A percentile compares a stretch with the other conserved stretches of the same genome.
These are phyloP conservation scores for Dicrostonyx torquatus DNA, from an alignment of 2,797 vertebrate species.

Conservation along the genomic window DNA sequence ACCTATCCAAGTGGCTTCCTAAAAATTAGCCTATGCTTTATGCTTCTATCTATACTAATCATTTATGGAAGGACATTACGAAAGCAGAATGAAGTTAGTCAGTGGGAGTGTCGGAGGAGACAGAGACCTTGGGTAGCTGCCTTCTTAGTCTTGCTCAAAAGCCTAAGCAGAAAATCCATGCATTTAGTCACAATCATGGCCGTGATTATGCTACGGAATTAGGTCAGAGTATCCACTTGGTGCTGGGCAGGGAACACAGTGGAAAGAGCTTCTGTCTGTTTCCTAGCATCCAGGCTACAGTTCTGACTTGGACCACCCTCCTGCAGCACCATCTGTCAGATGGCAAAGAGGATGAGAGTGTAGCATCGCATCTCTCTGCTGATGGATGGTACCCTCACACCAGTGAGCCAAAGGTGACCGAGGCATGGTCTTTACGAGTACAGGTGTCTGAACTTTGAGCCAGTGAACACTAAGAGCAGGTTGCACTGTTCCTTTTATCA, in stretches of 20 bases:
- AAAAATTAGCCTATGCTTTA: neutral
- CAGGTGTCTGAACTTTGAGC: constrained; percentile 4
- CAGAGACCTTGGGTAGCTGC: neutral
- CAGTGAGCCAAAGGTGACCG: neutral
- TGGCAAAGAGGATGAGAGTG: neutral
- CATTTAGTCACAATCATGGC: neutral
- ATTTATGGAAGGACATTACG: neutral
- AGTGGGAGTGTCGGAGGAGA: neutral
- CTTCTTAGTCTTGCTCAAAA: neutral
- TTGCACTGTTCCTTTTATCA: constrained; percentile 56
- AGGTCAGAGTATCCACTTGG: neutral
- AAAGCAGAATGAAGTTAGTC: neutral
- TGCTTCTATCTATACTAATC: neutral
- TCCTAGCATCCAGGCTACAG: neutral
- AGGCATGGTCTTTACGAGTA: neutral
- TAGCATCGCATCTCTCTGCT: neutral
- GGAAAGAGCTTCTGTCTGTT: neutral
- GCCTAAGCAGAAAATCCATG: neutral
- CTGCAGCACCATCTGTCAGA: neutral
- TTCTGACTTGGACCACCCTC: neutral
- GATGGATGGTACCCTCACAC: neutral
- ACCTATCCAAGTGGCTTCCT: neutral
- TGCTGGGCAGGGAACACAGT: neutral
- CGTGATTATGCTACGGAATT: neutral
- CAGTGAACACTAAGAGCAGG: neutral